A percentile compares a stretch with the other conserved stretches of the same genome.
Conservation (phyloP, 2,888 invertebrate genomes). For the Hirtodrosophila histrioides region DNA sequence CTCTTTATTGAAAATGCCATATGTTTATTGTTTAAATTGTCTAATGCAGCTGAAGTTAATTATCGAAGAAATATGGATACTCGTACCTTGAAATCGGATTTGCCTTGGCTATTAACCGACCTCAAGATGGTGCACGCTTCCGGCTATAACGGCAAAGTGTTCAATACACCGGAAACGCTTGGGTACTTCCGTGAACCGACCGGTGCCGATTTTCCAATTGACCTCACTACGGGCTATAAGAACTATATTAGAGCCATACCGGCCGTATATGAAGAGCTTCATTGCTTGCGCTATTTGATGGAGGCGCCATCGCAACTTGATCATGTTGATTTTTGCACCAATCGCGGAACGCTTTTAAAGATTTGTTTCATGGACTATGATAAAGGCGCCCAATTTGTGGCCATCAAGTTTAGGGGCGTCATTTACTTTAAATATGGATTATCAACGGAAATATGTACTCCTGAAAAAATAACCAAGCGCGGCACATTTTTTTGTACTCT, state of each 20-base stretch:
- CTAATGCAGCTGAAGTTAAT: no score
- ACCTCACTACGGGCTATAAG: not conserved
- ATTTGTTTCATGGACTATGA: not conserved
- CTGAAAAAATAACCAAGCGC: no score
- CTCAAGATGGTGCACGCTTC: constrained; percentile 1
- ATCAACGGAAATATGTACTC: no score
- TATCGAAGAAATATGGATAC: not conserved
- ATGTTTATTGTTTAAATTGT: no score
- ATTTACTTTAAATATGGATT: constrained; percentile 13
- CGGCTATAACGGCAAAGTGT: not conserved
- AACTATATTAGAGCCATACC: not conserved
- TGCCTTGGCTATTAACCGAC: not conserved
- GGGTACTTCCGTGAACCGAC: constrained; percentile 6
- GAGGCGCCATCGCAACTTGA: not conserved
- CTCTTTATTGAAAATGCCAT: no score
- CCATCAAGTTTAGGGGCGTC: constrained; percentile 10
- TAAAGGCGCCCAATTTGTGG: not conserved
- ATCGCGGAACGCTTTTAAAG: not conserved
- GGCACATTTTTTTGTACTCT: no score
- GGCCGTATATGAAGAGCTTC: not conserved
- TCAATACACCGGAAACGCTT: not conserved
- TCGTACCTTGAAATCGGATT: not conserved
- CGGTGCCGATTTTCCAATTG: not conserved
- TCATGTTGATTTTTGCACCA: constrained; percentile 2
- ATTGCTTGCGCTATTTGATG: constrained; percentile 7